Evolutionary conservation across 2,113 vertebrate genomes (phyloP), one percentile per base, ranked within the genome.

Genomic region (Lophius piscatorius): DNA sequence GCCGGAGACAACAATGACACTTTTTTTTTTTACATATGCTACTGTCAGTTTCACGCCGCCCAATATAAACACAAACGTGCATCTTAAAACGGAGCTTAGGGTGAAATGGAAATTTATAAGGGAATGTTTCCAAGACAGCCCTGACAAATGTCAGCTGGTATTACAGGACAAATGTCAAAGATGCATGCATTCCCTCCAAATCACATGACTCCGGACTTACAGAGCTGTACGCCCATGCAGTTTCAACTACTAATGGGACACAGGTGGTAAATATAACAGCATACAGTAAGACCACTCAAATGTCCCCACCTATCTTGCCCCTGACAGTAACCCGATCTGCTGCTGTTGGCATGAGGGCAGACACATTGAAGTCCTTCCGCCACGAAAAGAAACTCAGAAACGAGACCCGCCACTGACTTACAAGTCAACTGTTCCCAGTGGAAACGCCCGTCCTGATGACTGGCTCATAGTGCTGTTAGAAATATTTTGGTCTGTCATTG

Each of bases 401-500:
- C 9, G 9, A 10, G 1, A 31, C 9, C 29, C 9, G 29, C 29
- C 6, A n/a, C 63, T 72, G 56, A 50, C 67, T 64, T 52, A 75
- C 77, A 74, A 62, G 64, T 0, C 28, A 46, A 31, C 2, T 26
- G 1, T 14, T 63, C 80, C 59, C 55, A 18, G 17, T 61, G 80
- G 83, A 70, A 24, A 56, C 11, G 35, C 12, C 44, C 14, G 33
- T 64, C 28, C 61, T 3, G 18, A 28, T 67, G 57, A 70, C 74
- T 16, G 20, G 12, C 54, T 61, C 50, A 10, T 51, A 54, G 60
- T 28, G 38, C 23, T 20, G 33, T 17, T 44, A 4, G 4, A 71
- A 38, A 56, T 38, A 63, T 73, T 42, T 46, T 63, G 51, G 54
- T 21, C 54, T 31, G 73, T 56, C 41, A 49, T 49, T 64, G 66